phyloP scores from a whole-genome alignment of 2,888 invertebrate genomes.

The Leptopterna dolabrata region DNA sequence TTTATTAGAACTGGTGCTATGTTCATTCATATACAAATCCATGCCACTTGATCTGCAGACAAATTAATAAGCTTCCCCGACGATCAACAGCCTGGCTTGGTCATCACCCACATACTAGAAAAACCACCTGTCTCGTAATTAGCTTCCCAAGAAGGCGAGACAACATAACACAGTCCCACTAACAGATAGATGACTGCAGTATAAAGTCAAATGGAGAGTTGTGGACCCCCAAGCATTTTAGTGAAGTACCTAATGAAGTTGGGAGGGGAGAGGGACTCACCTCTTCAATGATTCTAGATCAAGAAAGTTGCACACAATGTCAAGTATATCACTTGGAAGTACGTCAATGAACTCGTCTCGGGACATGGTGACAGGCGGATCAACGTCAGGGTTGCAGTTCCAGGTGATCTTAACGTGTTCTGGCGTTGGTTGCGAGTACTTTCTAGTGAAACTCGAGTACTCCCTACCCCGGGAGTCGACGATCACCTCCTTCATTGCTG shows the following conservation, averaged over 20 bases:
- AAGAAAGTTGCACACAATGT: conserved; percentile 56
- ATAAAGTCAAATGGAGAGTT: neutral
- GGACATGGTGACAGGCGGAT: conserved; percentile 41
- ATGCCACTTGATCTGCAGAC: no score
- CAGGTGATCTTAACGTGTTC: neutral
- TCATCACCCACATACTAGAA: no score
- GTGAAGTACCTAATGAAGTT: neutral
- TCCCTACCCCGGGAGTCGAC: conserved; percentile 9
- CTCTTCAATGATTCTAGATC: conserved; percentile 46
- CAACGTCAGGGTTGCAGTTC: conserved; percentile 6
- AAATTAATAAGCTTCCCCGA: no score
- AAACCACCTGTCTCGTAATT: no score
- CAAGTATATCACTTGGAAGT: conserved; percentile 59
- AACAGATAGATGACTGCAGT: neutral
- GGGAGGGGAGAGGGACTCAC: conserved; percentile 45
- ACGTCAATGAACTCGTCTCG: conserved; percentile 60
- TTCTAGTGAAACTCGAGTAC: conserved; percentile 47
- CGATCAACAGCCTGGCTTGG: no score
- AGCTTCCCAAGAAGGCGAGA: no score
- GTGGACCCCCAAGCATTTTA: conserved; percentile 1
- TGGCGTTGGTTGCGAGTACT: neutral
- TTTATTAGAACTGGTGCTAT: no score
- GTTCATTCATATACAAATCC: no score
- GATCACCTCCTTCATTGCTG: conserved; percentile 1
- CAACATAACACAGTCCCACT: no score